Base-by-base conservation (phyloP, 2,113 vertebrate genomes). In the Hippocampus barbouri region DNA sequence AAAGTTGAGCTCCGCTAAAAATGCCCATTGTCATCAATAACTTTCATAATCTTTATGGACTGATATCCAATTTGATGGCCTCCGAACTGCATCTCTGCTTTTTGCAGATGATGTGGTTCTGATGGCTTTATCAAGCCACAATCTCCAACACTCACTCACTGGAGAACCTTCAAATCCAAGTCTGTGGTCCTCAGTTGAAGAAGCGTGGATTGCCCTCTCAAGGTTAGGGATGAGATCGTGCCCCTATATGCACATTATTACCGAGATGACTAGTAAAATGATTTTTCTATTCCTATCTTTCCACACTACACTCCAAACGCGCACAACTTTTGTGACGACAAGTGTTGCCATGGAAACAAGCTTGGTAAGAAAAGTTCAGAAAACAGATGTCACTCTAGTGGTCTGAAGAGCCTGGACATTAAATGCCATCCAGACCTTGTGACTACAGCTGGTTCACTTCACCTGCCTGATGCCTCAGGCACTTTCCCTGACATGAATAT, bases 301-400 rank as follows among this genome's bases (percentile, higher is more conserved):
- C 38, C 62, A 64, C n/a, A 12, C 4, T 64, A 16, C 16, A 38
- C 27, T 27, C 14, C 20, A 62, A 18, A 38, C 4, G 5, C 20
- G n/a, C 62, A 64, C 20, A 64, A 25, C 40, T 10, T 66, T 47
- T 47, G 43, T 15, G 15, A 66, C 64, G 27, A 27, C 43, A 27
- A n/a, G 43, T 18, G 64, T 66, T 66, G n/a, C 64, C 43, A 47
- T 66, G 64, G 43, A 23, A 66, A 47, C 43, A 47, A 66, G 14
- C 43, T 66, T 66, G 43, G 41, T 43, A 66, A 66, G 43, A 16
- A 66, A 66, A 47, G 41, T 66, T 66, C 23, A 47, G 47, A 66
- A 47, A 66, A 47, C 64, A 47, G 64, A 66, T 43, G 40, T 65
- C 63, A 47, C 41, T 66, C 40, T 27, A 27, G 64, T 47, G 41